Evolutionary conservation across 2,888 invertebrate species (phyloP).

Genomic region (Leptopterna dolabrata): DNA sequence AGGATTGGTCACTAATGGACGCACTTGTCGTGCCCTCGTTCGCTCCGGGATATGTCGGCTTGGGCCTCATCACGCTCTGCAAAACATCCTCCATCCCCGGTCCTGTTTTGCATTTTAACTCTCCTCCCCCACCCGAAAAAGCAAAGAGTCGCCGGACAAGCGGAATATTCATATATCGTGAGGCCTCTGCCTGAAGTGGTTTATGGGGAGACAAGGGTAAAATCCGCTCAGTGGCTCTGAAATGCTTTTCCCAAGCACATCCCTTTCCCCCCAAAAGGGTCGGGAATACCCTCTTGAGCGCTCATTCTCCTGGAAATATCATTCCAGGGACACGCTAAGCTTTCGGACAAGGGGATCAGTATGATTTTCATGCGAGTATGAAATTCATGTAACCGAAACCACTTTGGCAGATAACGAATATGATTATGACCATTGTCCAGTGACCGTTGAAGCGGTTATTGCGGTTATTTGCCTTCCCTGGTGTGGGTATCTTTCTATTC

Average conservation of each 20-base stretch:
- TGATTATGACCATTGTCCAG: background rate
- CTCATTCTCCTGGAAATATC: slow-evolving; percentile 45
- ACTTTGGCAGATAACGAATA: background rate
- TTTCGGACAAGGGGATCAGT: slow-evolving; percentile 2
- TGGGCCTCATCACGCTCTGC: slow-evolving; percentile 25
- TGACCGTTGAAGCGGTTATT: background rate
- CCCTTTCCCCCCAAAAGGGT: background rate
- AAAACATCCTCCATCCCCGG: background rate
- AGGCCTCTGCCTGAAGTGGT: background rate
- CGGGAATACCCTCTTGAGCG: slow-evolving; percentile 18
- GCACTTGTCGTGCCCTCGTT: slow-evolving; percentile 49
- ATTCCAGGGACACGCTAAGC: slow-evolving; percentile 31
- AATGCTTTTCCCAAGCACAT: background rate
- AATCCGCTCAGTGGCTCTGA: slow-evolving; percentile 38
- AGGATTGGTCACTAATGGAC: slow-evolving; percentile 43
- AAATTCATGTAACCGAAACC: background rate
- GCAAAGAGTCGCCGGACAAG: background rate
- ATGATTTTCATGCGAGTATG: background rate
- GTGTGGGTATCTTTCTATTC: background rate
- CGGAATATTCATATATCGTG: slow-evolving; percentile 30
- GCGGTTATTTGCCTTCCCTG: background rate
- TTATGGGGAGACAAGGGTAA: slow-evolving; percentile 43
- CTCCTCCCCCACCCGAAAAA: background rate
- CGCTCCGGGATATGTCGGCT: slow-evolving; percentile 44
- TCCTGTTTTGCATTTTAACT: slow-evolving; percentile 1